These are phyloP conservation scores for Eleutherodactylus coqui DNA, from an alignment of 2,797 vertebrate genomes.

Conservation along the genomic window DNA sequence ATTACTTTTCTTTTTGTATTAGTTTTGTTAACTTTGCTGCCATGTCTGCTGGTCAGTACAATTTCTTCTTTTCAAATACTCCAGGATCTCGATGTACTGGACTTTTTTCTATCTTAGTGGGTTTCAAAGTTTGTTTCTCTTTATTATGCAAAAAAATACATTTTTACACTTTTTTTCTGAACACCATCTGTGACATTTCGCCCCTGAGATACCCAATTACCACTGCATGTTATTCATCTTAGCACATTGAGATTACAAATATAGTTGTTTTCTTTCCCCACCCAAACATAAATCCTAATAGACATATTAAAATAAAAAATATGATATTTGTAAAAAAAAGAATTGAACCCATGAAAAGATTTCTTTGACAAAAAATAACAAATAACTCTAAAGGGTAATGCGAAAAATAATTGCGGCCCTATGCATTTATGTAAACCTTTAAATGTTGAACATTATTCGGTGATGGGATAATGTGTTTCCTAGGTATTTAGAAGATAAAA, in stretches of 20 bases:
- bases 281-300: conserved; percentile 28
- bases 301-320: conserved; percentile 24
- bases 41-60: neutral
- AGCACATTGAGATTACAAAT: conserved; percentile 21
- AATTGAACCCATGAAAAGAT: conserved; percentile 21
- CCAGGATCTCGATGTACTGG: neutral
- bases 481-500: conserved; percentile 25
- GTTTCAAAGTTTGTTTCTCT: conserved; percentile 18
- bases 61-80: neutral
- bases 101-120: neutral
- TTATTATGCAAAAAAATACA: conserved; percentile 58
- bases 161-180: conserved; percentile 55
- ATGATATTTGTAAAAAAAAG: conserved; percentile 41
- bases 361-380: conserved; percentile 33
- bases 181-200: conserved; percentile 32
- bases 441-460: conserved; percentile 8
- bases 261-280: conserved; percentile 11
- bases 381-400: conserved; percentile 35
- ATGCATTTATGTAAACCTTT: conserved; percentile 43
- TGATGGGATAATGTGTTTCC: conserved; percentile 31
- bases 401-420: conserved; percentile 41
- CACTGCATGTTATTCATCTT: conserved; percentile 38
- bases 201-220: conserved; percentile 42
- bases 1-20: neutral
- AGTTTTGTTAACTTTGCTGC: conserved; percentile 8